Conservation (phyloP, 2,888 invertebrate species). For the Dorcus parallelipipedus region DNA sequence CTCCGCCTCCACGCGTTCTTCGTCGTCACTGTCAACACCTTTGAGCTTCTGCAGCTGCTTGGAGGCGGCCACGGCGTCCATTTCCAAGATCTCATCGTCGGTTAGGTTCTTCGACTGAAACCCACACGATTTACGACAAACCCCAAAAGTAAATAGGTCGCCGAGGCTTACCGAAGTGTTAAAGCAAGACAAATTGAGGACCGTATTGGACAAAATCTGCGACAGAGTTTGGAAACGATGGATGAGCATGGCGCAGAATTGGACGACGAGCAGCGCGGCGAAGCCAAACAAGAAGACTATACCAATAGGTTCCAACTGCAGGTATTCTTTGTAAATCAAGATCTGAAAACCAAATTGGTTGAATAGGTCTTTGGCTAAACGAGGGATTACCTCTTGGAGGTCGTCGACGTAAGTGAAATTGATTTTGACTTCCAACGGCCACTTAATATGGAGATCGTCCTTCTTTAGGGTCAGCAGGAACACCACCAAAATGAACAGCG, state of each 20-base stretch:
- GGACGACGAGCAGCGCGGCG: conserved; percentile 64
- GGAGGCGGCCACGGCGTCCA: conserved; percentile 87
- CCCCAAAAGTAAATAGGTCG: too few species aligned
- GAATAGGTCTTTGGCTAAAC: not conserved
- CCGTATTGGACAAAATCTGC: conserved; percentile 69
- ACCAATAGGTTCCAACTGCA: conserved; percentile 70
- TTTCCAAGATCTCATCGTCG: conserved; percentile 78
- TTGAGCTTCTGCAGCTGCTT: conserved; percentile 78
- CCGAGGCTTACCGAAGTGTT: conserved; percentile 5
- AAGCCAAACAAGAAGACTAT: conserved; percentile 73
- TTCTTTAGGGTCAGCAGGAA: conserved; percentile 72
- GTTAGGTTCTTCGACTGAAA: conserved; percentile 64
- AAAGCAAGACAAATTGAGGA: conserved; percentile 7
- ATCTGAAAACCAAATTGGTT: conserved; percentile 41
- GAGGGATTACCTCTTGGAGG: conserved; percentile 27
- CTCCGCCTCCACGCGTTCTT: conserved; percentile 65
- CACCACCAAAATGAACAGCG: conserved; percentile 71
- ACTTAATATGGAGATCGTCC: conserved; percentile 63
- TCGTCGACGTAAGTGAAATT: conserved; percentile 43
- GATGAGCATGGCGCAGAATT: conserved; percentile 72
- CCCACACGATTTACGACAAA: too few species aligned
- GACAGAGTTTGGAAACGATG: conserved; percentile 74
- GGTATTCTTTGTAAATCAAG: conserved; percentile 55
- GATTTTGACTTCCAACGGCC: conserved; percentile 61
- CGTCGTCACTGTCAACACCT: conserved; percentile 73